Conservation (phyloP, 1,140 invertebrate species). For the Cotesia typhae region DNA sequence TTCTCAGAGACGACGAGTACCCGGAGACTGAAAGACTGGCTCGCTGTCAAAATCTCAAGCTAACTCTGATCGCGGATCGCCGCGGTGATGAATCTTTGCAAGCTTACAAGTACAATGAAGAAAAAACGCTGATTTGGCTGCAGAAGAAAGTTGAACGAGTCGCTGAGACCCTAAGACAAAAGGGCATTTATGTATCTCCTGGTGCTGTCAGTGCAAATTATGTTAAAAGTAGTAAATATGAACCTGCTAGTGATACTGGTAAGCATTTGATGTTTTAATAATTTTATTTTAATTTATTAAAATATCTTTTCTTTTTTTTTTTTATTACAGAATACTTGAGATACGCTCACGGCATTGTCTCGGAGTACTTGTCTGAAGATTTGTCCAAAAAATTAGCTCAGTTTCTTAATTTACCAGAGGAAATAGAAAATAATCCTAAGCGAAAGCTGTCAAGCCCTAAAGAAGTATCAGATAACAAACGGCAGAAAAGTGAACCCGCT, state of each 20-base stretch:
- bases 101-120: slow-evolving; percentile 82
- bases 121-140: slow-evolving; percentile 78
- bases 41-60: slow-evolving; percentile 67
- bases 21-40: slow-evolving; percentile 67
- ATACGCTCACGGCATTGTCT: slow-evolving; percentile 75
- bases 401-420: slow-evolving; percentile 71
- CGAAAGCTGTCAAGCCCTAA: slow-evolving; percentile 64
- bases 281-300: slow-evolving; percentile 19
- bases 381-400: slow-evolving; percentile 70
- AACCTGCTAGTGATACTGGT: slow-evolving; percentile 62
- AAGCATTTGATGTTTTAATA: slow-evolving; percentile 36
- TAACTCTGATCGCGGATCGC: slow-evolving; percentile 70
- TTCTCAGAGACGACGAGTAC: slow-evolving; percentile 71
- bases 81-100: slow-evolving; percentile 75
- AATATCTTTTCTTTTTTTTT: slow-evolving; percentile 18
- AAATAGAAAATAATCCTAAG: slow-evolving; percentile 70
- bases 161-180: slow-evolving; percentile 70
- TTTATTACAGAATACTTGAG: slow-evolving; percentile 70
- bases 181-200: slow-evolving; percentile 75
- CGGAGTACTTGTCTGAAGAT: slow-evolving; percentile 75
- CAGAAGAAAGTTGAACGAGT: slow-evolving; percentile 73
- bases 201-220: slow-evolving; percentile 78
- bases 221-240: slow-evolving; percentile 69
- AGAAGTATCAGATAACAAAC: slow-evolving; percentile 55
- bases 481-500: slow-evolving; percentile 50